These are phyloP conservation scores for Xiphorhynchus erythropygius DNA, from an alignment of 2,797 vertebrate genomes.

Conservation along the genomic window DNA sequence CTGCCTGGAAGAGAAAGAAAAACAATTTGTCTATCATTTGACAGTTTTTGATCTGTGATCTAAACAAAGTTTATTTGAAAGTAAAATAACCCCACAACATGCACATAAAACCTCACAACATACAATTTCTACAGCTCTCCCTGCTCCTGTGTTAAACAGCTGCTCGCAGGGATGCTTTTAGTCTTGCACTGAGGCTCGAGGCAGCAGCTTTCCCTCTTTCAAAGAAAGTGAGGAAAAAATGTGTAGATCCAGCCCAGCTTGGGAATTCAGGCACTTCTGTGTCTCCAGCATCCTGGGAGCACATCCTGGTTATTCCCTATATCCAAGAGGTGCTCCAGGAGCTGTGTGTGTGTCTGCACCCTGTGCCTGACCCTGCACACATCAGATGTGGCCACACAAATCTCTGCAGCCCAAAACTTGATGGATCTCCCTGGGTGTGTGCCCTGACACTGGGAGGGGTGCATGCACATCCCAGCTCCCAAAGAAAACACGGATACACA, in stretches of 20 bases:
- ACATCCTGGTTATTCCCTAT: background rate
- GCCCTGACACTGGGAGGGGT: background rate
- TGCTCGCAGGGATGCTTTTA: background rate
- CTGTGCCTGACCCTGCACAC: too few species aligned
- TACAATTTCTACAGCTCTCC: background rate
- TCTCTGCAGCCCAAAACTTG: background rate
- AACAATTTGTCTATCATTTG: background rate
- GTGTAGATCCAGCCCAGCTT: background rate
- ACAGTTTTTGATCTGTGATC: background rate
- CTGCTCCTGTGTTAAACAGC: background rate
- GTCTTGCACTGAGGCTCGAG: background rate
- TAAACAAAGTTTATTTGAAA: background rate
- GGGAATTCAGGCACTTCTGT: background rate
- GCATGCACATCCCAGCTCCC: background rate
- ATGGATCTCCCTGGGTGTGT: rapidly evolving
- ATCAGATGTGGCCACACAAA: rapidly evolving
- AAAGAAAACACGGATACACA: rapidly evolving
- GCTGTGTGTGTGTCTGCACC: background rate
- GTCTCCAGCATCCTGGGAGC: background rate
- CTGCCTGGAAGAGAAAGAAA: background rate
- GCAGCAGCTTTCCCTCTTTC: background rate
- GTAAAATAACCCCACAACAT: background rate
- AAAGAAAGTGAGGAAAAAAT: background rate
- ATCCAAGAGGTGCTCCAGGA: rapidly evolving
- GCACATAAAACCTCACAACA: background rate